Conservation (phyloP, 2,113 vertebrate species). For the Chroicocephalus ridibundus region DNA sequence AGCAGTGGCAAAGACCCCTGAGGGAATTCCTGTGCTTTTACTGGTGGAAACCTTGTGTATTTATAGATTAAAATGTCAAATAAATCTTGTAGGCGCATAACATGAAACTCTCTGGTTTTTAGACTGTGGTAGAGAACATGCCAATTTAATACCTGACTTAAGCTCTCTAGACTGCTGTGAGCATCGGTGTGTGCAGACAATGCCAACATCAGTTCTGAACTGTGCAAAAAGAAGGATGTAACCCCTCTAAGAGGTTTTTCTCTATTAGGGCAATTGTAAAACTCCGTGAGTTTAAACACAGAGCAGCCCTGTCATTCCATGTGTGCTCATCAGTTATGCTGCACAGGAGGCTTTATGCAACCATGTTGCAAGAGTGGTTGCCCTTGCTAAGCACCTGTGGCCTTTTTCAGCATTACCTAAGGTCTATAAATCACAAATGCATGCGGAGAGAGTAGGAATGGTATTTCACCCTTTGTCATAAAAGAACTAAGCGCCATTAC, state of each 20-base stretch:
- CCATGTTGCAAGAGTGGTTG: not conserved
- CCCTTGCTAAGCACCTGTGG: not conserved
- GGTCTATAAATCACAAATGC: not conserved
- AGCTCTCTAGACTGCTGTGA: not conserved
- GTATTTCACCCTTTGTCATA: not conserved
- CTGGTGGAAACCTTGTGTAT: slow-evolving; percentile 41
- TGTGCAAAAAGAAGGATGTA: not conserved
- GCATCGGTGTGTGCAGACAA: not conserved
- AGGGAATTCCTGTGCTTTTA: slow-evolving; percentile 65
- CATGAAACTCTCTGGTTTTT: not conserved
- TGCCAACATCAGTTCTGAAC: not conserved
- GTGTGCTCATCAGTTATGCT: not conserved
- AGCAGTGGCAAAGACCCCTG: not conserved
- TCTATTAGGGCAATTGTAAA: not conserved
- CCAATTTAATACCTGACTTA: not conserved
- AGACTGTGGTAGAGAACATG: not conserved
- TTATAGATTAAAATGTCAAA: slow-evolving; percentile 17
- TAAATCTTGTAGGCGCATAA: not conserved
- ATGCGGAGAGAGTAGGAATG: not conserved
- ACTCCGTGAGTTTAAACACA: not conserved
- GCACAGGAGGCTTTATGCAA: not conserved
- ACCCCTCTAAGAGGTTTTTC: not conserved
- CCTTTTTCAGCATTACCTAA: not conserved
- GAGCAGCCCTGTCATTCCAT: not conserved
- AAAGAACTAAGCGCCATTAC: not conserved